Evolutionary conservation across 1,140 invertebrate species (phyloP), one percentile per base, ranked within the genome.

Genomic region (Drosophila persimilis): DNA sequence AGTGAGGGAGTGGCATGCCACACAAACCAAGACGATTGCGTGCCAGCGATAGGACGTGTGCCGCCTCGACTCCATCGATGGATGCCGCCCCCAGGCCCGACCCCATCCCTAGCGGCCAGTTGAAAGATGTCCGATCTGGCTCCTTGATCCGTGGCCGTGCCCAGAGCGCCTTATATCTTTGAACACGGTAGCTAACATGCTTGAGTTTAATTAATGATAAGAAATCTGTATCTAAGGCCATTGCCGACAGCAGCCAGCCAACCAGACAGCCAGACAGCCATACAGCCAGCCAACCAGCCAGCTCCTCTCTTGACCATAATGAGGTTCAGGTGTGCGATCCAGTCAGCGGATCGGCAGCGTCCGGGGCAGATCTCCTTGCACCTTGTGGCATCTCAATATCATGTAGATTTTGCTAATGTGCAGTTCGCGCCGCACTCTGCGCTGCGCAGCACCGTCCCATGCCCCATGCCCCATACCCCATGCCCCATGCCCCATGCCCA

Each of bases 161-260:
- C 57, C 61, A 58, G 73, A 64, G 72, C 67, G 81, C 69, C 63
- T 76, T 77, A 83, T 89, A 88, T 88, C 83, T 89, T 57, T 52
- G 84, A 88, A 88, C 85, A 90, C 89, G 79, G 89, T 90, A 90
- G 89, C 89, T 84, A 89, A 90, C 89, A 89, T 90, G 89, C 85
- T 81, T 90, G 89, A 86, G 72, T 88, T 90, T 90, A 90, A 90
- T 90, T 90, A 90, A 90, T 90, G 89, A 90, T 90, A 90, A 90
- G 89, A 85, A 90, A 90, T 90, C 89, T 90, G 89, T 88, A 90
- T 90, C 89, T 89, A 89, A 90, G 77, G 79, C 80, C 61, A 70
- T 77, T 75, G 71, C 81, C 83, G 80, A 63, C 60, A 67, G 73
- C 60, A 56, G 62, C 41, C 67, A 39, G 11, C 11, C 35, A 39